phyloP scores from a whole-genome alignment of 2,888 invertebrate genomes.

The Lysandra bellargus region DNA sequence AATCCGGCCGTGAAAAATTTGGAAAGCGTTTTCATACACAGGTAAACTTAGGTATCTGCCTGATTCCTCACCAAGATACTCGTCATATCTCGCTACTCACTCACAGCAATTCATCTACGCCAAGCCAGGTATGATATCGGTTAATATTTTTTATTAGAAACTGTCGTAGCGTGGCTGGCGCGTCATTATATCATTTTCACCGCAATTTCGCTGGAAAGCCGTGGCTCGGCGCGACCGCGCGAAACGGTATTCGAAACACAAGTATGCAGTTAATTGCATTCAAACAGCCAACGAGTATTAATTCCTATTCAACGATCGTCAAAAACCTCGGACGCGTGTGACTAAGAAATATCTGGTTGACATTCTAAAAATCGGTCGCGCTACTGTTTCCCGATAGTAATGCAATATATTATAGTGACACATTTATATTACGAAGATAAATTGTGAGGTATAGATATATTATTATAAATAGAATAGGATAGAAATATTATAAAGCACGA shows the following conservation, averaged over 20 bases:
- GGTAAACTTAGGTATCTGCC: neutral
- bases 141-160: constrained; percentile 30
- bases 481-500: constrained; percentile 1
- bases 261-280: constrained; percentile 71
- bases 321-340: constrained; percentile 42
- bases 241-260: constrained; percentile 62
- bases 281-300: constrained; percentile 57
- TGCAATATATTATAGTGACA: neutral
- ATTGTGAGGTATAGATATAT: too few species aligned
- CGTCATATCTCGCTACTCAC: neutral
- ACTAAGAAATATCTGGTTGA: neutral
- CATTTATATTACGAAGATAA: neutral
- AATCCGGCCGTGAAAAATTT: neutral
- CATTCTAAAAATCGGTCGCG: neutral
- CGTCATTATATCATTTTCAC: constrained; percentile 69
- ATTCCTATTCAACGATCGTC: constrained; percentile 58
- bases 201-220: constrained; percentile 70
- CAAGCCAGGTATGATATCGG: neutral
- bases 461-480: too few species aligned
- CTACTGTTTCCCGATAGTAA: neutral
- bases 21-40: neutral
- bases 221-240: constrained; percentile 60
- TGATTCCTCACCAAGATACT: neutral
- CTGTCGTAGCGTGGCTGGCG: constrained; percentile 52
- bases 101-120: neutral